These are phyloP conservation scores for Dorcus hopei DNA, from an alignment of 2,888 invertebrate species.

Conservation along the genomic window DNA sequence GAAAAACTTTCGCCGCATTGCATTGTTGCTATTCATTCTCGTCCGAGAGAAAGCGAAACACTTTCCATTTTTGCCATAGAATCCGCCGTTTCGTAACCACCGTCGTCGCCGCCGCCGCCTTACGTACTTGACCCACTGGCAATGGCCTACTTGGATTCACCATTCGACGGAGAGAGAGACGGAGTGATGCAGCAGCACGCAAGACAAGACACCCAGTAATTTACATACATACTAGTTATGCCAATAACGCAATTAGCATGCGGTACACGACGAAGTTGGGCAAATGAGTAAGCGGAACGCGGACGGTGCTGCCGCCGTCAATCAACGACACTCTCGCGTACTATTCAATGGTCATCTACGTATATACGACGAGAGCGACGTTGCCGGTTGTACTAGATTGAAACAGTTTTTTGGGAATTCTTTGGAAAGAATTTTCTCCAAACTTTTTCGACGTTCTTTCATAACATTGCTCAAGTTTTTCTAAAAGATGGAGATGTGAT, in stretches of 20 bases:
- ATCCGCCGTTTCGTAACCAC: slow-evolving; percentile 37
- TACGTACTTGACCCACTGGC: slow-evolving; percentile 48
- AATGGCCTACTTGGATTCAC: slow-evolving; percentile 44
- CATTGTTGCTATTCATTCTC: not conserved
- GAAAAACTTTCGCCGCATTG: not conserved
- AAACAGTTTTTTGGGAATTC: too few species aligned
- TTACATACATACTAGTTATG: slow-evolving; percentile 21
- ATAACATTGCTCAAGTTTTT: too few species aligned
- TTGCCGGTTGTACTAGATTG: too few species aligned
- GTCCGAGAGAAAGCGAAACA: slow-evolving; percentile 27
- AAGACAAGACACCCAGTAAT: slow-evolving; percentile 23
- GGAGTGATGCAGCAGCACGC: slow-evolving; percentile 22
- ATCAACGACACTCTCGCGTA: not conserved
- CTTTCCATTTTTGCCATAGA: slow-evolving; percentile 44
- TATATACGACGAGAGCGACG: not conserved
- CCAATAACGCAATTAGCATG: slow-evolving; percentile 22
- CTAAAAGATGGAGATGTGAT: too few species aligned
- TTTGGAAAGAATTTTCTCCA: too few species aligned
- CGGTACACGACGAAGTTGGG: slow-evolving; percentile 1
- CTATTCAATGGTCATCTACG: not conserved
- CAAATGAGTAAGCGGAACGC: not conserved
- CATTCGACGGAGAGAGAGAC: slow-evolving; percentile 8
- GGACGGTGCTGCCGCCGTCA: slow-evolving; percentile 4
- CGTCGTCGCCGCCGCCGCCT: slow-evolving; percentile 17
- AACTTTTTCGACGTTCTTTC: too few species aligned